Base-by-base conservation (phyloP, 1,140 invertebrate genomes). In the Drosophila trapezifrons region DNA sequence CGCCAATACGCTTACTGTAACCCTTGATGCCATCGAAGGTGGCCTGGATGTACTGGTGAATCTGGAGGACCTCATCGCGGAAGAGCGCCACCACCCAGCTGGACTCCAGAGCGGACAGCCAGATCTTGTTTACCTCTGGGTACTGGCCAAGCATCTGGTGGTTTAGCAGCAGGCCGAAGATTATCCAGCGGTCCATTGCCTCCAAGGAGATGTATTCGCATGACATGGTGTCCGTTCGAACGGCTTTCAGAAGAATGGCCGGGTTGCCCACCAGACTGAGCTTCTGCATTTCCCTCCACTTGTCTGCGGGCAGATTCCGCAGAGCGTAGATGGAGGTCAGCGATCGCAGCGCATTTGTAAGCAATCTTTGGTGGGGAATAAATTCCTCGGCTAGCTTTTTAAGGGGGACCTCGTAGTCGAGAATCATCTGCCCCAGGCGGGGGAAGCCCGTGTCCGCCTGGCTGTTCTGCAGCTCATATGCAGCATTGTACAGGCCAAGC, bases 351-450 rank as follows among this genome's bases (percentile, higher is more conserved):
- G 98, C 98, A 89, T 95, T 96, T 32, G 95, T 94, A 12, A 99
- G 91, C 12, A 98, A 92, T 92, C 98, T 97, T 43, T 97, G 95
- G 93, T 99, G 98, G 0, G 98, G 98, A 27, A 98, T 95, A 93
- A 99, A 99, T 92, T 99, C 99, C 93, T 99, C 99, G 2, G 96
- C 96, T 0, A 99, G 93, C 91, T 99, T 99, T 91, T 98, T 99
- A 37, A 99, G 92, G 6, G 99, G 99, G 27, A 95, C 94, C 92
- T 99, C 99, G 93, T 99, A 99, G 90, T 99, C 99, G 80, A 99
- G 95, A 59, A 99, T 99, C 96, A 99, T 96, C 93, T 99, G 97
- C 0, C 98, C 98, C 27, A 99, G 93, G 18, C 98, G 94, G 12
- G 98, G 98, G 93, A 99, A 99, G 82, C 97, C 98, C 1, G 95